Evolutionary conservation across 2,888 invertebrate species (phyloP).

Genomic region (Chymomyza amoena): DNA sequence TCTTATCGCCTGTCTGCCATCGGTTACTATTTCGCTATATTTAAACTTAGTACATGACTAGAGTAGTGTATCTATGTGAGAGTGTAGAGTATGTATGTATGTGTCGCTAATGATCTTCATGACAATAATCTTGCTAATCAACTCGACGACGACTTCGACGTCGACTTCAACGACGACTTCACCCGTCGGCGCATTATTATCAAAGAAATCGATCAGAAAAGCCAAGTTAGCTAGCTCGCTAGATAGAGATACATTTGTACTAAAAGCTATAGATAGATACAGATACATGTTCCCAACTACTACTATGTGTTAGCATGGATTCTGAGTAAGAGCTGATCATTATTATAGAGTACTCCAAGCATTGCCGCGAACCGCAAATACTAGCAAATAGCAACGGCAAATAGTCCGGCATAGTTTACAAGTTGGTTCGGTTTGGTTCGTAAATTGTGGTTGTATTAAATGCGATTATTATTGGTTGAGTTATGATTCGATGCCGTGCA

Average conservation of each 20-base stretch:
- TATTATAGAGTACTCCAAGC: background rate
- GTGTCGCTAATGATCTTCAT: constrained; percentile 42
- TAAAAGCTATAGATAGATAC: background rate
- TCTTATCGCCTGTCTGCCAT: constrained; percentile 11
- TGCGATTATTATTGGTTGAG: constrained; percentile 8
- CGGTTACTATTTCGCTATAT: constrained; percentile 3
- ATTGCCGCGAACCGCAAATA: constrained; percentile 32
- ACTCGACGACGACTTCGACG: constrained; percentile 7
- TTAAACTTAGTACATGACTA: too few species aligned
- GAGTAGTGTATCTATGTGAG: background rate
- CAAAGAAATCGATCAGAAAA: constrained; percentile 60
- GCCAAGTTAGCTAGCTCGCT: too few species aligned
- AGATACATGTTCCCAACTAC: background rate
- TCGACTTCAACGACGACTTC: constrained; percentile 13
- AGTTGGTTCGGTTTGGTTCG: background rate
- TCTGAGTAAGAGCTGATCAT: constrained; percentile 54
- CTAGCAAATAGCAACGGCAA: constrained; percentile 19
- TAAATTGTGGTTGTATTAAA: constrained; percentile 1
- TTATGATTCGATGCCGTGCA: constrained; percentile 2
- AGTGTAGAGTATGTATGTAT: background rate
- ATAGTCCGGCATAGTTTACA: background rate
- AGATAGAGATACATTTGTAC: too few species aligned
- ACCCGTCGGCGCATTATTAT: constrained; percentile 39
- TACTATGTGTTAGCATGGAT: constrained; percentile 32
- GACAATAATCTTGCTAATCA: constrained; percentile 61